Evolutionary conservation across 2,888 invertebrate species (phyloP).

Genomic region (Xylota segnis): DNA sequence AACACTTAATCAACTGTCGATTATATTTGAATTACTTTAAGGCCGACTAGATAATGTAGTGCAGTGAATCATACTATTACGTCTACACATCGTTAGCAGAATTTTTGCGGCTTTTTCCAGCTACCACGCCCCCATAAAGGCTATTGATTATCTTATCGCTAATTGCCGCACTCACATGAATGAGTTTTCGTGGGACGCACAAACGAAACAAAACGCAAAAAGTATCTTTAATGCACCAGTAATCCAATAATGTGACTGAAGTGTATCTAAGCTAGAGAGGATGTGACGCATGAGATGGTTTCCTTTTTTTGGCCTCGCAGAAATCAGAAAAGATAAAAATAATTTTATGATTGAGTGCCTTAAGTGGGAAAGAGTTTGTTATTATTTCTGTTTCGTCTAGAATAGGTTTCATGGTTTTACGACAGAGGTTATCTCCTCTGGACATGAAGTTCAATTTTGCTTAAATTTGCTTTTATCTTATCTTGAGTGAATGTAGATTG

Average conservation of each 20-base stretch:
- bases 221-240: conserved; percentile 2
- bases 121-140: background rate
- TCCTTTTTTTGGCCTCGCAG: background rate
- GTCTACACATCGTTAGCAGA: background rate
- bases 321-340: background rate
- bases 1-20: background rate
- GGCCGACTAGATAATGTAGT: conserved; percentile 13
- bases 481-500: background rate
- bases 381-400: conserved; percentile 2
- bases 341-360: background rate
- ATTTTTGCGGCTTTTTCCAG: conserved; percentile 3
- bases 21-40: conserved; percentile 16
- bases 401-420: background rate
- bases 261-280: background rate
- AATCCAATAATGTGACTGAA: conserved; percentile 3
- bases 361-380: conserved; percentile 5
- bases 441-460: conserved; percentile 8
- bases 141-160: conserved; percentile 22
- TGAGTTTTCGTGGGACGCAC: background rate
- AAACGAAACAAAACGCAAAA: background rate
- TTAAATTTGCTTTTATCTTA: background rate
- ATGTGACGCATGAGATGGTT: conserved; percentile 19
- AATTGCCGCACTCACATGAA: conserved; percentile 20
- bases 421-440: conserved; percentile 5
- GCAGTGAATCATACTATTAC: background rate